Conservation (phyloP, 2,113 vertebrate species). For the Muscicapa adusta region DNA sequence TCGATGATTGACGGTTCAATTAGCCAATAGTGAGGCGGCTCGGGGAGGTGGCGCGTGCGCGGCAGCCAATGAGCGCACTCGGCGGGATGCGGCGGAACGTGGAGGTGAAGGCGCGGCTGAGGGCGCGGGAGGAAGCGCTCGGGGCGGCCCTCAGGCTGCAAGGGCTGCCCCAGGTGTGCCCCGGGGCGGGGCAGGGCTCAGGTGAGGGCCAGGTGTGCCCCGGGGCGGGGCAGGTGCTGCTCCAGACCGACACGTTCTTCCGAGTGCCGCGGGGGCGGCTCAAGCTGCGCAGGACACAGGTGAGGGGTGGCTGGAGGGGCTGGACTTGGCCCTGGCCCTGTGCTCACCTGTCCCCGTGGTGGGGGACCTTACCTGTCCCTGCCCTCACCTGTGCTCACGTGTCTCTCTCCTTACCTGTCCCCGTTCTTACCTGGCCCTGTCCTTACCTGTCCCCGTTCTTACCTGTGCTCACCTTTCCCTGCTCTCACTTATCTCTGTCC, state of each 20-base stretch:
- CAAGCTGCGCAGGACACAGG: conserved; percentile 75
- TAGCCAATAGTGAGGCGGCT: accelerated
- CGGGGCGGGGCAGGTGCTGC: not conserved
- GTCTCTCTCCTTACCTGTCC: no score
- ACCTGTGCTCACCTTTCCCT: no score
- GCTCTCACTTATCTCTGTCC: no score
- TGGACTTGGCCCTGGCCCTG: not conserved
- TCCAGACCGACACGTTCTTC: conserved; percentile 82
- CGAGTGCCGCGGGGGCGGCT: conserved; percentile 71
- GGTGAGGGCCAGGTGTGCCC: not conserved
- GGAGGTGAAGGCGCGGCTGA: conserved; percentile 78
- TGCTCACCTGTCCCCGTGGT: no score
- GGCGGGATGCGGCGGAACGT: conserved; percentile 78
- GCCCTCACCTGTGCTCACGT: no score
- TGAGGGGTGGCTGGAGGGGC: not conserved
- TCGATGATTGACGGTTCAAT: accelerated
- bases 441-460: no score
- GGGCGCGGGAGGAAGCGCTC: not conserved
- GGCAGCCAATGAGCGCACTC: not conserved
- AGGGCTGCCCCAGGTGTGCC: not conserved
- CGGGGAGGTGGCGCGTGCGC: not conserved
- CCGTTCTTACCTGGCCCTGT: no score
- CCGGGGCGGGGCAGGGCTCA: not conserved
- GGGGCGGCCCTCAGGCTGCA: conserved; percentile 26
- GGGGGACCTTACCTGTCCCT: no score